Base-by-base conservation (phyloP, 2,113 vertebrate species). In the Seriola quinqueradiata region DNA sequence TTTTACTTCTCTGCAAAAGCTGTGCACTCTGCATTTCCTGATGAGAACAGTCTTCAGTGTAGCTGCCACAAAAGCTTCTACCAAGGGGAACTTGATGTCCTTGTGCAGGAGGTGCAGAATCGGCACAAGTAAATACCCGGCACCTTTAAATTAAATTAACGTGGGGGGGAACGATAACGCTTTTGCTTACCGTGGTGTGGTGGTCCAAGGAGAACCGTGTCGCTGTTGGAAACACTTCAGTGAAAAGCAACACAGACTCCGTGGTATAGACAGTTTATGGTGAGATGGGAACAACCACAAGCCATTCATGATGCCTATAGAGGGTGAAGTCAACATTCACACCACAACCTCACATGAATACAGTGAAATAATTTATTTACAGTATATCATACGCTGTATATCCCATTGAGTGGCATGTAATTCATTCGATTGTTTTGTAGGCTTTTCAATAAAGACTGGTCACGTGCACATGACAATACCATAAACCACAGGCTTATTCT, bases 141-240 rank as follows among this genome's bases (percentile, higher is more conserved):
- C 66, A 66, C 58, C 78, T 77, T 28, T 77, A 71, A 89, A 91
- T 82, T 63, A 77, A 90, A 87, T 84, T 63, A 82, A 81, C 65
- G 66, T 55, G 8, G 46, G 65, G 21, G 40, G 28, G 28, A 28
- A 36, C 82, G 88, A 91, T 88, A 87, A 88, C 23, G 14, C 57
- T 86, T 87, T 71, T 75, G 72, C 68, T 87, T 61, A 79, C 70
- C 19, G 12, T 40, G 28, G 50, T 67, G 77, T 3, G 2, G 36
- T 19, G 34, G 71, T 75, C 63, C 59, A 77, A 78, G 11, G 70
- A 82, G 10, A 84, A 66, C 28, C 36, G 34, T 38, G 23, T 68
- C 65, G 46, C 38, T 72, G 64, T 13, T 8, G 52, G 50, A 42
- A 82, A 83, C 28, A 59, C 16, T 63, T 42, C 1, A 25, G 17